Evolutionary conservation across 2,888 invertebrate genomes (phyloP), one percentile per base, ranked within the genome.

Genomic region (Heliconius aoede): DNA sequence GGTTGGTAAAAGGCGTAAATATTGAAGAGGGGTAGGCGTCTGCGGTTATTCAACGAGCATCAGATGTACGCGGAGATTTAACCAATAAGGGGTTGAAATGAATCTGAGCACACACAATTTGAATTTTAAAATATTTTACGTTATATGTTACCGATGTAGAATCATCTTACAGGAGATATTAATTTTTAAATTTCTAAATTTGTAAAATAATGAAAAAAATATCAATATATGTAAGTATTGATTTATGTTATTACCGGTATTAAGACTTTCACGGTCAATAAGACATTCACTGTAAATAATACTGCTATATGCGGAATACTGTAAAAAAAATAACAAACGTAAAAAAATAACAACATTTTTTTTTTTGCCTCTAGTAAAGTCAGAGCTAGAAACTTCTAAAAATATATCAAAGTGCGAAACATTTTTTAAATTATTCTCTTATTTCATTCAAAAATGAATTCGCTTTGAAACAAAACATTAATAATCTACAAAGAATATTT

Each of bases 381-480:
- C 7, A 46, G 46, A 46, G 18, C 46, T 55, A 32, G n/a, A 13
- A 51, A 13, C 2, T 30, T 15, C 30, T 24, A 69, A 32, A 55
- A 55, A 28, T 55, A 15, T 4, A n/a, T 69, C n/a, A 32, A 69
- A 32, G 21, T 5, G n/a, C n/a, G n/a, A n/a, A 69, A 68, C 3
- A 69, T 9, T 4, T 5, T 32, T 55, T 2, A 32, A 69, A n/a
- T 69, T 69, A 32, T 69, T 69, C n/a, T 69, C 30, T 55, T 69
- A 69, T 60, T 40, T 36, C 21, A 60, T 36, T 72, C 26, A 26
- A 21, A 69, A 76, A 72, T 64, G 28, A 71, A 72, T 72, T 65
- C 64, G 30, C 64, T 76, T 76, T 76, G 75, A 72, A 72, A 75
- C 64, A 51, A 55, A 64, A 76, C 30, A 72, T 28, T 40, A 72